Evolutionary conservation across 1,140 invertebrate genomes (phyloP).

Genomic region (Gonatopus flavifemur): DNA sequence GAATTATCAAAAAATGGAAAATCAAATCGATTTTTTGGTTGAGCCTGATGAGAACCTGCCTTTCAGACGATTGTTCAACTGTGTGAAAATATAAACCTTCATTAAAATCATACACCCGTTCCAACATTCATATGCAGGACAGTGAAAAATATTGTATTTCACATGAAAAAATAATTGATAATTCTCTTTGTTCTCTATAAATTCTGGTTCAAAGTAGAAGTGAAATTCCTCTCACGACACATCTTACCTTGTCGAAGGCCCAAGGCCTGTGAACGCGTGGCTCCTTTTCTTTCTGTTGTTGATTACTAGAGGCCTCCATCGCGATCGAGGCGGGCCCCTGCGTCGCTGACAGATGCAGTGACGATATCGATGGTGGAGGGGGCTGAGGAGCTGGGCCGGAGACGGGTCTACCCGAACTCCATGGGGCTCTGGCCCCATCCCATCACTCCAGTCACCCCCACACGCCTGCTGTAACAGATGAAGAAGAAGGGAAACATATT

Average conservation of each 20-base stretch:
- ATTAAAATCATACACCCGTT: too few relatives aligned
- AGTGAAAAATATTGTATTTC: too few relatives aligned
- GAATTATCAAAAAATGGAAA: too few relatives aligned
- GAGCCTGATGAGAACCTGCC: too few relatives aligned
- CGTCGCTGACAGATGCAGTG: slow-evolving; percentile 54
- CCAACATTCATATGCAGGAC: too few relatives aligned
- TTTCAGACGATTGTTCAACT: too few relatives aligned
- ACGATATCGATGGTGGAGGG: slow-evolving; percentile 56
- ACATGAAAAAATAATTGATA: too few relatives aligned
- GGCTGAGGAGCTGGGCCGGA: slow-evolving; percentile 57
- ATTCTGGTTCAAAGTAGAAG: background rate
- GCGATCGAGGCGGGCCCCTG: slow-evolving; percentile 54
- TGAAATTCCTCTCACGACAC: too few relatives aligned
- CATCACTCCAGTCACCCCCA: slow-evolving; percentile 59
- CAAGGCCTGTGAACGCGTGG: slow-evolving; percentile 55
- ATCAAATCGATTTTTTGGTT: too few relatives aligned
- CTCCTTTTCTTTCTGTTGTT: slow-evolving; percentile 54
- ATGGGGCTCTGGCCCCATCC: slow-evolving; percentile 60
- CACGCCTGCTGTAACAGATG: slow-evolving; percentile 47
- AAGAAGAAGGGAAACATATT: slow-evolving; percentile 10
- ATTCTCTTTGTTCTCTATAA: too few relatives aligned
- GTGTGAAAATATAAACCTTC: too few relatives aligned
- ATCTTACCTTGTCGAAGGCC: slow-evolving; percentile 58
- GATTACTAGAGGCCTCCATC: slow-evolving; percentile 56
- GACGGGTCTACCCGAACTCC: slow-evolving; percentile 60